Conservation (phyloP, 2,113 vertebrate species). For the Cercopithecus mona region DNA sequence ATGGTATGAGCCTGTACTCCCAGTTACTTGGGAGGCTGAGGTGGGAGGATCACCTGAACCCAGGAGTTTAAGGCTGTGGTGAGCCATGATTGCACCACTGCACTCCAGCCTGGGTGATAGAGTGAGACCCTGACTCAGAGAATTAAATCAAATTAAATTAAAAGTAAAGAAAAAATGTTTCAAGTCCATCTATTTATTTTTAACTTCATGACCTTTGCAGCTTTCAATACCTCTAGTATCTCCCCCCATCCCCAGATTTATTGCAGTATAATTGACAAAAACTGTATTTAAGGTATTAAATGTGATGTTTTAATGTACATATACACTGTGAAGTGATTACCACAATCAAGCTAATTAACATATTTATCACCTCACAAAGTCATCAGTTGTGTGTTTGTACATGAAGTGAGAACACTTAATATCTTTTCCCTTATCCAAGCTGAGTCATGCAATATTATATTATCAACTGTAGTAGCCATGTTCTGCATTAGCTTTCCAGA, state of each 20-base stretch:
- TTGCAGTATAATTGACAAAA: neutral
- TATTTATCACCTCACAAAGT: neutral
- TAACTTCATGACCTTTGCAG: neutral
- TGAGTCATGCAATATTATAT: neutral
- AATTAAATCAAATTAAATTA: too few relatives aligned
- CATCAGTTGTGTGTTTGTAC: neutral
- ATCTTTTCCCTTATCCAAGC: neutral
- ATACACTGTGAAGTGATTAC: neutral
- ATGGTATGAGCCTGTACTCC: too few relatives aligned
- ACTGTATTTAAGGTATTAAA: neutral
- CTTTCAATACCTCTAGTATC: neutral
- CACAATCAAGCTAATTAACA: neutral
- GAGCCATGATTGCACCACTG: too few relatives aligned
- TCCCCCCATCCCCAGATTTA: neutral
- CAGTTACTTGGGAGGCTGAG: too few relatives aligned
- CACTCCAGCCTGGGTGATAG: too few relatives aligned
- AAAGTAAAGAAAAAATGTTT: neutral
- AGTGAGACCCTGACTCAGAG: too few relatives aligned
- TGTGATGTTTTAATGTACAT: neutral
- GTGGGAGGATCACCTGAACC: too few relatives aligned
- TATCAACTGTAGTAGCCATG: neutral
- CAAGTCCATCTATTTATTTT: neutral
- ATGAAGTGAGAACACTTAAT: neutral
- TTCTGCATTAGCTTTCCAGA: neutral
- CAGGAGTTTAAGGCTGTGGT: too few relatives aligned